Conservation (phyloP, 1,140 invertebrate species). For the Aphelinus certus region DNA sequence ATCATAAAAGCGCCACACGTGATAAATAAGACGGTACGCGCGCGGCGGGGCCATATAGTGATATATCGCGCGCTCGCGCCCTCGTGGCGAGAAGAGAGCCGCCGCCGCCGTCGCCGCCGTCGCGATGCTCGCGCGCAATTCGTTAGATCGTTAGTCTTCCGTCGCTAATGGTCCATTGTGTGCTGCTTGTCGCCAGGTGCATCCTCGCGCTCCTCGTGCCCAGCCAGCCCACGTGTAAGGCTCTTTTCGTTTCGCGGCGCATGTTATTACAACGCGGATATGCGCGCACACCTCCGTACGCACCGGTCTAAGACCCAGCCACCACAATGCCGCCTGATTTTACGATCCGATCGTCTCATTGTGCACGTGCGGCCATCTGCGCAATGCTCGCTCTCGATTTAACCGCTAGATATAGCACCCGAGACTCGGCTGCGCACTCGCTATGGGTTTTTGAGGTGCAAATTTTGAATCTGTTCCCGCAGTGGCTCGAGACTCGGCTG, state of each 20-base stretch:
- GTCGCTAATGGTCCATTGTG: slow-evolving; percentile 19
- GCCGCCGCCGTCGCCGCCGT: neutral
- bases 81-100: neutral
- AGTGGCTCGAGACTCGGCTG: no score
- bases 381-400: neutral
- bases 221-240: no score
- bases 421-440: no score
- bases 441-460: no score
- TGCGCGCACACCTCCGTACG: neutral
- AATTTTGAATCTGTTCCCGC: no score
- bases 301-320: no score
- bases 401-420: neutral
- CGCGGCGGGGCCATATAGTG: no score
- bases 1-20: slow-evolving; percentile 12
- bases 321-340: slow-evolving; percentile 11
- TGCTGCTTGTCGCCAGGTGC: neutral
- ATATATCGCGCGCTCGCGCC: neutral
- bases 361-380: neutral
- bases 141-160: slow-evolving; percentile 13
- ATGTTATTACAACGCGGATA: neutral
- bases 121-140: neutral
- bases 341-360: slow-evolving; percentile 26
- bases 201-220: neutral
- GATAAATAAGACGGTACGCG: slow-evolving; percentile 24
- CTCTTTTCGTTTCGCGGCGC: neutral